A percentile compares a stretch with the other conserved stretches of the same genome.
Evolutionary conservation across 2,888 invertebrate genomes (phyloP).

Genomic region (Actias luna): DNA sequence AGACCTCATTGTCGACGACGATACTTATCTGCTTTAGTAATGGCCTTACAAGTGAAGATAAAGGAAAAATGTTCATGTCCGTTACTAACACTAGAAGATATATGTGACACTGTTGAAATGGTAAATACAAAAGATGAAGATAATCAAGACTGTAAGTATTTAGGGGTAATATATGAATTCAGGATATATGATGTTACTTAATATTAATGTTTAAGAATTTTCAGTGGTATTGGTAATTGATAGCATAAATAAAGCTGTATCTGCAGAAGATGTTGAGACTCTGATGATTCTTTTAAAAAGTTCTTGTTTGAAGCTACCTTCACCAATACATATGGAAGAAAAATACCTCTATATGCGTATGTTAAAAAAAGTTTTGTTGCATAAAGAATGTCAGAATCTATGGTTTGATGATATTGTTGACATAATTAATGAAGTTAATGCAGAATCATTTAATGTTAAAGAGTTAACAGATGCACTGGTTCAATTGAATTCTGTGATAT

Average conservation of each 20-base stretch:
- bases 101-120: slow-evolving; percentile 84
- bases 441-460: slow-evolving; percentile 75
- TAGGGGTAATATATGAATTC: not conserved
- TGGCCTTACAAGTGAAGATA: slow-evolving; percentile 74
- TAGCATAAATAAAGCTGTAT: slow-evolving; percentile 82
- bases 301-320: slow-evolving; percentile 67
- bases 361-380: slow-evolving; percentile 72
- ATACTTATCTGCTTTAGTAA: slow-evolving; percentile 75
- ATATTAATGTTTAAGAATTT: slow-evolving; percentile 33
- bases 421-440: slow-evolving; percentile 68
- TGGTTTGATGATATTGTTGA: slow-evolving; percentile 83
- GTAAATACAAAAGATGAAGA: slow-evolving; percentile 84
- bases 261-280: slow-evolving; percentile 71
- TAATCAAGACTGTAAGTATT: slow-evolving; percentile 76
- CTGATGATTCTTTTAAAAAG: slow-evolving; percentile 75
- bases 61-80: slow-evolving; percentile 73
- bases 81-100: slow-evolving; percentile 84
- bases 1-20: slow-evolving; percentile 79
- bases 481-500: slow-evolving; percentile 65
- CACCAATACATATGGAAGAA: slow-evolving; percentile 70
- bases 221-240: slow-evolving; percentile 81
- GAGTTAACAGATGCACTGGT: slow-evolving; percentile 68
- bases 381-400: slow-evolving; percentile 80
- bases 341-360: slow-evolving; percentile 77
- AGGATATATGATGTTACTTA: not conserved